Evolutionary conservation across 2,888 invertebrate genomes (phyloP).

Genomic region (Epirrita christyi): DNA sequence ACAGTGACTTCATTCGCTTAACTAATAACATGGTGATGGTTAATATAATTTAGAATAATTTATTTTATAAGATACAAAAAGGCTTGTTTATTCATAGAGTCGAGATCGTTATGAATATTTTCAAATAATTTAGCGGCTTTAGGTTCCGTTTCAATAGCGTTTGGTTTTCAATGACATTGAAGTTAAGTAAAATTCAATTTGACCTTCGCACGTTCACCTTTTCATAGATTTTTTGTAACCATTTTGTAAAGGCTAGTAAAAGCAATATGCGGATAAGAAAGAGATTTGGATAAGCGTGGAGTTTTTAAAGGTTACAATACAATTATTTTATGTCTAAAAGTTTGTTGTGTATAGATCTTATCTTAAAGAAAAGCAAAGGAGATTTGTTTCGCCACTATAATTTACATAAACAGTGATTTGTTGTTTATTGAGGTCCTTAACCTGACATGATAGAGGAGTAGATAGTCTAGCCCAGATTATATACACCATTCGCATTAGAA

Average conservation of each 20-base stretch:
- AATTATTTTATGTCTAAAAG: neutral
- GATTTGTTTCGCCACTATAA: neutral
- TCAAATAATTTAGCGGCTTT: constrained; percentile 29
- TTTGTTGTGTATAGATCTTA: constrained; percentile 1
- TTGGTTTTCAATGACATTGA: constrained; percentile 64
- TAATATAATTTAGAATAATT: constrained; percentile 48
- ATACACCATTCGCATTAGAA: constrained; percentile 40
- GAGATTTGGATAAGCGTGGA: constrained; percentile 8
- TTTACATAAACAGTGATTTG: neutral
- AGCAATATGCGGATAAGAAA: constrained; percentile 19
- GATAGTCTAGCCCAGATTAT: constrained; percentile 27
- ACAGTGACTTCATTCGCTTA: constrained; percentile 46
- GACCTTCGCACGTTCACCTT: constrained; percentile 61
- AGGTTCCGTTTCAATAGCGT: constrained; percentile 36
- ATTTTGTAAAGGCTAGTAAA: constrained; percentile 25
- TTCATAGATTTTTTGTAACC: constrained; percentile 45
- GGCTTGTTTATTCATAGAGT: constrained; percentile 67
- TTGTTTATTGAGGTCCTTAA: constrained; percentile 11
- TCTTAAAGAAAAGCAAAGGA: too few species aligned
- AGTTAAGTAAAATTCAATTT: constrained; percentile 59
- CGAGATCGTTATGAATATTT: constrained; percentile 42
- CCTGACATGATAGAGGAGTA: constrained; percentile 1
- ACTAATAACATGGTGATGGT: constrained; percentile 76
- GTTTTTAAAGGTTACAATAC: neutral
- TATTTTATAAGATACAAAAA: constrained; percentile 47